Percentiles rank a stretch among this genome's conserved stretches.
These are phyloP conservation scores for Aythya baeri DNA, from an alignment of 2,113 vertebrate species.

Conservation along the genomic window DNA sequence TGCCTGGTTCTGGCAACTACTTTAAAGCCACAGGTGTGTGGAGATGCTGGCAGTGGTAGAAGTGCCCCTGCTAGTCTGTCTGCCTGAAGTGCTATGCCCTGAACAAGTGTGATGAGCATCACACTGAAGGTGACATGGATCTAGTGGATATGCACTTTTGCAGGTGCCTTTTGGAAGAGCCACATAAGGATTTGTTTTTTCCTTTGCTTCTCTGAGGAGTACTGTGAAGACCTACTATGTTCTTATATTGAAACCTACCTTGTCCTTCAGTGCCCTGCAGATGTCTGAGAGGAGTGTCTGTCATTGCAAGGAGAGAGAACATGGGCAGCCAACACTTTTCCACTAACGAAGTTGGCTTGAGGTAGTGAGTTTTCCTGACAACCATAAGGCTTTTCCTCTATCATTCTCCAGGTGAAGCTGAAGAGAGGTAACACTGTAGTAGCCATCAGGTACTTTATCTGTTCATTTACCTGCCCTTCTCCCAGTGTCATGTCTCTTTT, in stretches of 20 bases:
- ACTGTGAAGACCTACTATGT: neutral
- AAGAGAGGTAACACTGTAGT: neutral
- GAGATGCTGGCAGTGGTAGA: neutral
- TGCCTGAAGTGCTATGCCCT: neutral
- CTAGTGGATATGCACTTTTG: rapidly evolving
- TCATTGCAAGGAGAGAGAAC: too few relatives aligned
- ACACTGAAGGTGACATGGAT: neutral
- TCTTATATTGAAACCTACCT: neutral
- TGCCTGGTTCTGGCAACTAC: neutral
- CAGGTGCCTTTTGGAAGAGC: neutral
- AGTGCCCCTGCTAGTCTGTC: neutral
- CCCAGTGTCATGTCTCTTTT: neutral
- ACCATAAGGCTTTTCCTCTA: rapidly evolving
- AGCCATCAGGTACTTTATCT: neutral
- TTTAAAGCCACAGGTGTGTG: neutral
- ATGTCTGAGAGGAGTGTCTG: neutral
- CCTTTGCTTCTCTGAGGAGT: neutral
- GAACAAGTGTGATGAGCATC: neutral
- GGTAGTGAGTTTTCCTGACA: neutral
- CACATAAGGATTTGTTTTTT: rapidly evolving
- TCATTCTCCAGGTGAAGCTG: neutral
- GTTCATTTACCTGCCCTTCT: neutral
- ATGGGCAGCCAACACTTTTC: neutral
- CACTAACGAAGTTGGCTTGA: neutral
- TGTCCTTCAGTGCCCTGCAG: neutral